phyloP scores from a whole-genome alignment of 2,113 vertebrate species.

The Eubucco bourcierii region DNA sequence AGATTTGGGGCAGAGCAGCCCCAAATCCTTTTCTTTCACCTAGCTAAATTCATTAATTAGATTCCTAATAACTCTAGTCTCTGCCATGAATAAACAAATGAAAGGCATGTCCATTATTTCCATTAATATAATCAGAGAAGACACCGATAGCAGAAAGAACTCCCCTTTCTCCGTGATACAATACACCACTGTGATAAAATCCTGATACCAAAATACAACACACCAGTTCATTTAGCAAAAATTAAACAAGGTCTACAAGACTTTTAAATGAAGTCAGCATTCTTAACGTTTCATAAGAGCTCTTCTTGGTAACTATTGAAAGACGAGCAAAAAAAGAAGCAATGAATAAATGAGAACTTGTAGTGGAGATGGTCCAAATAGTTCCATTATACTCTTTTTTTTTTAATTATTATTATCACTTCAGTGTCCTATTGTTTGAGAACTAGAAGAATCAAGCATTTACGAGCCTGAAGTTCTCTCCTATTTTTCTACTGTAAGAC shows the following conservation, averaged over 20 bases:
- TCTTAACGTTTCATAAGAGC: not conserved
- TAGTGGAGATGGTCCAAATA: not conserved
- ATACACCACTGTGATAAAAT: not conserved
- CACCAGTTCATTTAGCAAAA: not conserved
- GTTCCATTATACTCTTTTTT: not conserved
- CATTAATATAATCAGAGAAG: not conserved
- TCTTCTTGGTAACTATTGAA: not conserved
- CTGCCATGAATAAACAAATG: constrained; percentile 27
- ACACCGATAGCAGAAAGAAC: not conserved
- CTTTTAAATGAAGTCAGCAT: not conserved
- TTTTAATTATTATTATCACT: not conserved
- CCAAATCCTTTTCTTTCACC: constrained; percentile 57
- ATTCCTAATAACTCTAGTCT: constrained; percentile 52
- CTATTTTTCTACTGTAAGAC: not conserved
- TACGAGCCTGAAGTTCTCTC: not conserved
- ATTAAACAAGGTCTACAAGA: not conserved
- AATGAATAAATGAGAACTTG: not conserved
- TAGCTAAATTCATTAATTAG: constrained; percentile 47
- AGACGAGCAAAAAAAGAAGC: not conserved
- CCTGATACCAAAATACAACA: not conserved
- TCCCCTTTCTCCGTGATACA: not conserved
- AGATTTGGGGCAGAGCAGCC: constrained; percentile 36
- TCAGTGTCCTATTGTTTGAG: not conserved
- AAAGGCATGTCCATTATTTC: not conserved
- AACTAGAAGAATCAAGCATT: not conserved